Evolutionary conservation across 2,888 invertebrate species (phyloP).

Genomic region (Catocala sponsa): DNA sequence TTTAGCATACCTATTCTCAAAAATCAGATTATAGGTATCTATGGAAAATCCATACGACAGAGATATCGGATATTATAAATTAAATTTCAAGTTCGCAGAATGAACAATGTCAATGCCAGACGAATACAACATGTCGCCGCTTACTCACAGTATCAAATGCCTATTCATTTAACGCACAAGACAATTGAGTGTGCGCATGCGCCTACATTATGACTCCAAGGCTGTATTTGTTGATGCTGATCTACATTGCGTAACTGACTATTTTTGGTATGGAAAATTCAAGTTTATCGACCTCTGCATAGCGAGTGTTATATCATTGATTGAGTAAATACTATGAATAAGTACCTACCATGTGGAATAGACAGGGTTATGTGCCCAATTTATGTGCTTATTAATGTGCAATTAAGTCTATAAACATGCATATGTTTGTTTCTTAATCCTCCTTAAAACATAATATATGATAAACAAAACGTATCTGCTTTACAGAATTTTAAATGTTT

Average conservation of each 20-base stretch:
- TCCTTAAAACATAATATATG: not conserved
- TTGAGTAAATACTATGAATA: too few species aligned
- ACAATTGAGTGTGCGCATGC: constrained; percentile 61
- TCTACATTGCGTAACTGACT: constrained; percentile 67
- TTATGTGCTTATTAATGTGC: constrained; percentile 4
- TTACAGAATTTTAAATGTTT: not conserved
- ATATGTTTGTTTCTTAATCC: constrained; percentile 5
- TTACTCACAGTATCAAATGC: constrained; percentile 49
- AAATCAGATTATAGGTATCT: too few species aligned
- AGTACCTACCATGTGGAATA: too few species aligned
- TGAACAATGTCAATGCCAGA: constrained; percentile 58
- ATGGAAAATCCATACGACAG: not conserved
- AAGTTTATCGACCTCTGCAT: constrained; percentile 65
- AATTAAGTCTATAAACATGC: constrained; percentile 1
- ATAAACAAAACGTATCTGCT: not conserved
- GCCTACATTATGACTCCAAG: constrained; percentile 70
- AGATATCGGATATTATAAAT: constrained; percentile 28
- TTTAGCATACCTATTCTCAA: too few species aligned
- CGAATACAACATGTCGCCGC: constrained; percentile 48
- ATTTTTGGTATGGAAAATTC: constrained; percentile 64
- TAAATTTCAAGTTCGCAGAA: constrained; percentile 56
- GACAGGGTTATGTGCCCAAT: too few species aligned
- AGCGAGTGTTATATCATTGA: constrained; percentile 9
- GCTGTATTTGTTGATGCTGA: constrained; percentile 71
- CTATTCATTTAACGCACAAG: constrained; percentile 63